Evolutionary conservation across 2,797 vertebrate genomes (phyloP), one percentile per base, ranked within the genome.

Genomic region (Gadopsis marmoratus): DNA sequence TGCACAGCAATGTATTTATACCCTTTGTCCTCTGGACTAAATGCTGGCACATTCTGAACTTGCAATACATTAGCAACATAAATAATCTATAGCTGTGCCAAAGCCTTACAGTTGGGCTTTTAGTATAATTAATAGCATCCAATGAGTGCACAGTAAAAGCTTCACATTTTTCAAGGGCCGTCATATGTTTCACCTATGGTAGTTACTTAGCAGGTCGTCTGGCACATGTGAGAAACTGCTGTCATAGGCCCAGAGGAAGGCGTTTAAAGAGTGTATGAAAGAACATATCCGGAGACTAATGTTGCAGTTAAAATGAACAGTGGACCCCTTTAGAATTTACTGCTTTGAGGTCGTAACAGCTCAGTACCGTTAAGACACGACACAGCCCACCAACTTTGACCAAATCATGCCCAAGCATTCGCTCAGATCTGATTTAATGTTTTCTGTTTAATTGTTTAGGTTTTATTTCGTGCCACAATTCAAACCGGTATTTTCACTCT

Each of bases 41-140:
- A 14, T 59, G 64, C 54, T 88, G 83, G 88, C 81, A 67, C 72
- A 66, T 45, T 53, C 81, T 54, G 60, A 73, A 67, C 76, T 82
- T 62, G 79, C 85, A 83, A 68, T 85, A 77, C 85, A 87, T 87
- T 85, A 83, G 64, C 71, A 69, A 77, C 77, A 83, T 89, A 87
- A 90, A 90, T 86, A 90, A 86, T 62, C 78, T 53, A 43, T 16
- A 67, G 73, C 68, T 4, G 47, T 83, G 87, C 81, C 84, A 83
- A 72, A 71, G 82, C 64, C 48, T 26, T 66, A 72, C 65, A 64
- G 76, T 82, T 55, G 51, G 79, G 73, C 83, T 88, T 87, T 93
- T 92, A 91, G 81, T 59, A 31, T 86, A 83, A 90, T 92, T 88
- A 91, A 90, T 89, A 86, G 79, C 50, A 76, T 89, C 81, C 87